A percentile compares a stretch with the other conserved stretches of the same genome.
Conservation (phyloP, 2,888 invertebrate species). For the Stenoptilia bipunctidactyla region DNA sequence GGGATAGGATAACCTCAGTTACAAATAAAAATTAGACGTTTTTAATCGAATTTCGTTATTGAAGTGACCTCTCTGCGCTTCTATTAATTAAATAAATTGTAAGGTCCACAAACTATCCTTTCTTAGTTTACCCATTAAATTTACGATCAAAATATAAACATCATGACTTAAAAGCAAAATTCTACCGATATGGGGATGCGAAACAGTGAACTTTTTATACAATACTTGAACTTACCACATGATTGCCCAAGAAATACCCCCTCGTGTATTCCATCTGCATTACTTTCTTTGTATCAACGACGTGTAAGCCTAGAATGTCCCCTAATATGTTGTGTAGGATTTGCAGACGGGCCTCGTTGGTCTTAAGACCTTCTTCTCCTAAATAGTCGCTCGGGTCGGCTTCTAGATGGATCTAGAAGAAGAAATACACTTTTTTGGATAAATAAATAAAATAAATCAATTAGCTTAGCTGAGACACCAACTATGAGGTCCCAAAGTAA, state of each 20-base stretch:
- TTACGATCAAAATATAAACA: too few species aligned
- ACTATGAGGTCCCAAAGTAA: too few species aligned
- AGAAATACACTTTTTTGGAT: too few species aligned
- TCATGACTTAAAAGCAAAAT: constrained; percentile 22
- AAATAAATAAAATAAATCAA: too few species aligned
- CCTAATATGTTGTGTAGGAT: constrained; percentile 82
- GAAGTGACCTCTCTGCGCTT: too few species aligned
- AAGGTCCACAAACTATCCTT: too few species aligned
- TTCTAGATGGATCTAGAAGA: constrained; percentile 81
- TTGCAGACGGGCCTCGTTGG: constrained; percentile 79
- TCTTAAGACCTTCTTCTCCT: constrained; percentile 47
- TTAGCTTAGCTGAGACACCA: too few species aligned
- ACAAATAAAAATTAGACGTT: too few species aligned
- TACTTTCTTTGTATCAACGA: constrained; percentile 43
- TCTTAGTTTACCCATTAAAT: too few species aligned
- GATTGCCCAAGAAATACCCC: constrained; percentile 84
- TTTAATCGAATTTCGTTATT: too few species aligned
- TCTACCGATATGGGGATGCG: constrained; percentile 41
- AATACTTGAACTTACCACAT: constrained; percentile 73
- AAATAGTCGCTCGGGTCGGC: constrained; percentile 75
- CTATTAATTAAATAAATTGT: too few species aligned
- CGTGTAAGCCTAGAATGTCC: constrained; percentile 77
- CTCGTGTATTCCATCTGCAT: constrained; percentile 63
- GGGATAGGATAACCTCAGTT: too few species aligned
- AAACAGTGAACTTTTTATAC: constrained; percentile 1